phyloP scores from a whole-genome alignment of 2,888 invertebrate species.

The Plebejus melissa region DNA sequence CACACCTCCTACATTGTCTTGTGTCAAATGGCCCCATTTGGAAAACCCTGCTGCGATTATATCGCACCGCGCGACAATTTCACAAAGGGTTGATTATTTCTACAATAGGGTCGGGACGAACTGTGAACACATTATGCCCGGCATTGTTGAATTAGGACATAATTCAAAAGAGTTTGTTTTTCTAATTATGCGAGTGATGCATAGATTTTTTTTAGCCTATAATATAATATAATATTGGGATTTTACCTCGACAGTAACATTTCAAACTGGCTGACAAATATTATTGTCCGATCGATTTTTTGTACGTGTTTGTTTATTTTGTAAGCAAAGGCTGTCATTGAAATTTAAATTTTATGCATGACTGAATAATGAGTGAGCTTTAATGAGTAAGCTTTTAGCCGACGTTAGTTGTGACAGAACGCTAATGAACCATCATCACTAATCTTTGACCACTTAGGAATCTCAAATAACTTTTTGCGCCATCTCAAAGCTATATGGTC shows the following conservation, averaged over 20 bases:
- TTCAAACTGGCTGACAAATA: background rate
- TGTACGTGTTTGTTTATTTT: background rate
- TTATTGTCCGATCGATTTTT: background rate
- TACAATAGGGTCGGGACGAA: background rate
- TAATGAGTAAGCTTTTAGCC: constrained; percentile 7
- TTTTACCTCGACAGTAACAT: background rate
- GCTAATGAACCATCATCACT: constrained; percentile 1
- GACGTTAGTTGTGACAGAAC: constrained; percentile 10
- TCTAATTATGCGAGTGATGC: background rate
- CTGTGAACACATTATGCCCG: background rate
- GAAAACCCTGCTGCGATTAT: constrained; percentile 5
- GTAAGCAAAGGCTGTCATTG: background rate
- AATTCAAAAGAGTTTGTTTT: constrained; percentile 10
- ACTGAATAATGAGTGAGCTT: constrained; percentile 19
- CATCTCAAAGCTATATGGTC: background rate
- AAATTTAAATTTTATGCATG: constrained; percentile 7
- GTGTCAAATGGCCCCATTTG: constrained; percentile 18
- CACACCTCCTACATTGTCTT: constrained; percentile 6
- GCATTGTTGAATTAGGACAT: constrained; percentile 11
- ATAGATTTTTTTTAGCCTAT: constrained; percentile 12
- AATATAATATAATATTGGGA: background rate
- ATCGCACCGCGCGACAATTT: constrained; percentile 13
- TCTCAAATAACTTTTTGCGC: background rate
- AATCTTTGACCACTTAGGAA: background rate
- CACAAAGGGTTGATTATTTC: constrained; percentile 10